These are phyloP conservation scores for Chrysaora quinquecirrha DNA, from an alignment of 30 jellyfish, hydroid and myxozoan species.

Conservation along the genomic window DNA sequence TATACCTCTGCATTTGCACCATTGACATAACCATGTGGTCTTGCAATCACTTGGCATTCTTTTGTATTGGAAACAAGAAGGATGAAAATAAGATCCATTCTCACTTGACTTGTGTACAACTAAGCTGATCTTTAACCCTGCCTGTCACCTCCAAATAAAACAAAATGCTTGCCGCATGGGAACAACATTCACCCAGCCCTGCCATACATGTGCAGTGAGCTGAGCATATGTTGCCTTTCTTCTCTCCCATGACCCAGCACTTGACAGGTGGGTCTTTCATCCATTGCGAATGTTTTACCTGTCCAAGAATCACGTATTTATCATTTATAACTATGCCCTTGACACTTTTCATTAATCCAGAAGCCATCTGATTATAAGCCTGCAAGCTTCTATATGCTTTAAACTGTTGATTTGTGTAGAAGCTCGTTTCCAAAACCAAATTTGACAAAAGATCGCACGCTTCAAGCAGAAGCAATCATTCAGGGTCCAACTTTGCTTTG, in stretches of 20 bases:
- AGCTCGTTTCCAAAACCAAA: conserved; percentile 44
- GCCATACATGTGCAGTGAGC: conserved; percentile 55
- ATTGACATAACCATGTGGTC: conserved; percentile 26
- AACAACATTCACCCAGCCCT: conserved; percentile 52
- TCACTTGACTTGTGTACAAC: conserved; percentile 50
- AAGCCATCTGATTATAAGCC: conserved; percentile 47
- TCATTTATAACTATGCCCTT: conserved; percentile 11
- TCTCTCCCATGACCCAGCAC: conserved; percentile 31
- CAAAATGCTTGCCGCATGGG: conserved; percentile 48
- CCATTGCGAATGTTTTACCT: conserved; percentile 43
- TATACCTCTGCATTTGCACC: conserved; percentile 9
- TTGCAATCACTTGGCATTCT: conserved; percentile 36
- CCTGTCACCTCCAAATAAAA: conserved; percentile 40
- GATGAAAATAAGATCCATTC: conserved; percentile 40
- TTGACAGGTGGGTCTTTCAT: conserved; percentile 49
- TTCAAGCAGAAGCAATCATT: conserved; percentile 42
- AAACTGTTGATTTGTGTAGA: conserved; percentile 36
- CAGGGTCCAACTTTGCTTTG: conserved; percentile 35
- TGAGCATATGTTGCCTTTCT: conserved; percentile 20
- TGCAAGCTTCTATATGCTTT: conserved; percentile 33
- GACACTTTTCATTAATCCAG: conserved; percentile 33
- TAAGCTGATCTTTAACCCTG: conserved; percentile 29
- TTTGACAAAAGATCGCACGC: conserved; percentile 44
- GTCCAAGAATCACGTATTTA: conserved; percentile 25
- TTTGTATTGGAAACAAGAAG: conserved; percentile 4